These are phyloP conservation scores for Hiodon tergisus DNA, from an alignment of 2,113 vertebrate genomes.

Conservation along the genomic window DNA sequence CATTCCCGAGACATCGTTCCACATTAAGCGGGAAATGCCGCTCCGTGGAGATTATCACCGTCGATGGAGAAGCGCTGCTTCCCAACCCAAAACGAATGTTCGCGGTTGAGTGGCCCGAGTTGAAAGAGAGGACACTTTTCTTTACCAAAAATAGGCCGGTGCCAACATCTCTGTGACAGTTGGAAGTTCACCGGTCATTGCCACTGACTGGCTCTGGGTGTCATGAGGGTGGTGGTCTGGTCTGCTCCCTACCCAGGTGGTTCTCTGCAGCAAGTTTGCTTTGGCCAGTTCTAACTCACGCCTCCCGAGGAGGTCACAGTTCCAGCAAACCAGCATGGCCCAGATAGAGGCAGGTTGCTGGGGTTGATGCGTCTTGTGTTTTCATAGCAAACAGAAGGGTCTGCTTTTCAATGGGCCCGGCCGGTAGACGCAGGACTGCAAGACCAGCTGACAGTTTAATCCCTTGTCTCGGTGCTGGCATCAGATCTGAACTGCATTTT, in stretches of 20 bases:
- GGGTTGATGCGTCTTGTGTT: too few relatives aligned
- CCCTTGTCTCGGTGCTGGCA: too few relatives aligned
- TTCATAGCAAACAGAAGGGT: neutral
- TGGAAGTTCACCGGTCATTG: neutral
- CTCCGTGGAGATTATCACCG: constrained; percentile 53
- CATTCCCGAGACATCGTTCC: constrained; percentile 49
- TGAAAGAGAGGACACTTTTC: constrained; percentile 23
- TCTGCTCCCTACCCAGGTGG: too few relatives aligned
- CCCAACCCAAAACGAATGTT: constrained; percentile 50
- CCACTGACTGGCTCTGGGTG: neutral
- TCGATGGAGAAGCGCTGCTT: constrained; percentile 48
- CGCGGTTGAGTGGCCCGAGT: constrained; percentile 46
- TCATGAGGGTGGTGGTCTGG: neutral
- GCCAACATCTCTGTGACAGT: constrained; percentile 29
- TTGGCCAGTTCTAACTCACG: too few relatives aligned
- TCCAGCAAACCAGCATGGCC: too few relatives aligned
- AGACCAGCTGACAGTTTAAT: too few relatives aligned
- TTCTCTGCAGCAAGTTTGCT: too few relatives aligned
- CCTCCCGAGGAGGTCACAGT: too few relatives aligned
- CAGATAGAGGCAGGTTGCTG: too few relatives aligned
- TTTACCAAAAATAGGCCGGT: constrained; percentile 22
- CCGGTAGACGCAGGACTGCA: too few relatives aligned
- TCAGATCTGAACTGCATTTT: constrained; percentile 43
- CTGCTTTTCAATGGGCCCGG: too few relatives aligned
- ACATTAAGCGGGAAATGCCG: constrained; percentile 59